Base-by-base conservation (phyloP, 92 coral and sea anemone genomes). In the Metridium senile region DNA sequence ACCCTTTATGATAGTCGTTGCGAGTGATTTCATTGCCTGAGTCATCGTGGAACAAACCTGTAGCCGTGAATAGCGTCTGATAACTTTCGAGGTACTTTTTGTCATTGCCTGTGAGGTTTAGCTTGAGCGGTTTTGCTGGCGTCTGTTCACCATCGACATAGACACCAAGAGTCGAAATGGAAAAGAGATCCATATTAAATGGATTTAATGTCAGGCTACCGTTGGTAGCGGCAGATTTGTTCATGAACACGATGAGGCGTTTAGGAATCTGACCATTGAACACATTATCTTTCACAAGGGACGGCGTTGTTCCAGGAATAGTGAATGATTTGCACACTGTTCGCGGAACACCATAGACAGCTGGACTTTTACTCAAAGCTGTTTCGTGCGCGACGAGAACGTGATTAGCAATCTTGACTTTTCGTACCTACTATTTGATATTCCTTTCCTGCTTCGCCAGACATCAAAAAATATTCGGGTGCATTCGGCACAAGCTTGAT, bases 231-330 rank as follows among this genome's bases (percentile, higher is more conserved):
- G n/a, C n/a, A 19, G 81, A 54, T 54, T 76, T 81, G 26, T 70
- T 80, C 74, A 89, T 52, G 26, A 62, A 89, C 20, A 89, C 31
- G 0, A 80, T 79, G 20, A 88, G 43, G 13, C 83, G 79, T 34
- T 85, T 82, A 1, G 90, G 85, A 32, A 89, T 59, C 59, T 11
- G 62, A 16, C 93, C 90, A 66, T 77, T 74, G 72, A 81, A 88
- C 35, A 84, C 61, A 31, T 83, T 83, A 13, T 80, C 88, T 39
- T 80, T 83, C 2, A 52, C 72, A 32, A 80, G 80, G n/a, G 74
- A 56, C 46, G 81, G 78, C 32, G 84, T 81, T 46, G 90, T 84
- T n/a, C 81, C 62, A 0, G 84, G 80, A 8, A 81, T 74, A 26
- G 78, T 49, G 76, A 80, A 78, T 19, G 78, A 75, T 58, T 85